These are phyloP conservation scores for Eleutherodactylus coqui DNA, from an alignment of 2,797 vertebrate genomes.

Conservation along the genomic window DNA sequence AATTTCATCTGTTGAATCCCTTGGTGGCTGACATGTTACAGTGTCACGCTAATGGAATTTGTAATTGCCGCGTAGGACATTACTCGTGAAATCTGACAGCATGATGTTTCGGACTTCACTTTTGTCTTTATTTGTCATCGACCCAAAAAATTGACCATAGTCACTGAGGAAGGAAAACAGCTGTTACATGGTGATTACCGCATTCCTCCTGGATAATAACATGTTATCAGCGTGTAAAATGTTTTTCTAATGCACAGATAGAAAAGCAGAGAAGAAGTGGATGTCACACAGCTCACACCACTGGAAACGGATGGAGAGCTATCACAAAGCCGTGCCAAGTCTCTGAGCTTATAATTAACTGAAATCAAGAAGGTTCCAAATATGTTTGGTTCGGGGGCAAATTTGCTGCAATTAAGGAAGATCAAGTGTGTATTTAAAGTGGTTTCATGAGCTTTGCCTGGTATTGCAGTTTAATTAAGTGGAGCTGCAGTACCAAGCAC, in stretches of 20 bases:
- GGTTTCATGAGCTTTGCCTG: neutral
- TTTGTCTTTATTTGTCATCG: slow-evolving; percentile 46
- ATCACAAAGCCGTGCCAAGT: neutral
- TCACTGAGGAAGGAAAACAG: slow-evolving; percentile 41
- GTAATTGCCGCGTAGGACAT: slow-evolving; percentile 30
- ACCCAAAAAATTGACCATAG: slow-evolving; percentile 27
- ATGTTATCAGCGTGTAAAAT: slow-evolving; percentile 30
- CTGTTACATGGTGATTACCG: slow-evolving; percentile 31
- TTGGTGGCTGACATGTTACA: neutral
- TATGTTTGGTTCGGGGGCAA: rapidly evolving
- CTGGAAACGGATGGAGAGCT: neutral
- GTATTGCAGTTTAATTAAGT: neutral
- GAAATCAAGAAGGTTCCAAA: neutral
- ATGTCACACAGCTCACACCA: slow-evolving; percentile 7
- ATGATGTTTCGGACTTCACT: neutral
- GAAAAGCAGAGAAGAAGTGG: slow-evolving; percentile 9
- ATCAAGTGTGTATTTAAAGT: neutral
- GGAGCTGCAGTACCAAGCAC: neutral
- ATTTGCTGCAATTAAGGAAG: too few relatives aligned
- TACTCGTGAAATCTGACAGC: slow-evolving; percentile 42
- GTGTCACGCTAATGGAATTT: slow-evolving; percentile 26
- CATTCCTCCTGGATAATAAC: slow-evolving; percentile 40
- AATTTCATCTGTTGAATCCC: slow-evolving; percentile 16
- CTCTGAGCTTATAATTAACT: neutral
- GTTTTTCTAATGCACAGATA: slow-evolving; percentile 6